These are phyloP conservation scores for Trichonephila clavata DNA, from an alignment of 1,140 invertebrate species.

Conservation along the genomic window DNA sequence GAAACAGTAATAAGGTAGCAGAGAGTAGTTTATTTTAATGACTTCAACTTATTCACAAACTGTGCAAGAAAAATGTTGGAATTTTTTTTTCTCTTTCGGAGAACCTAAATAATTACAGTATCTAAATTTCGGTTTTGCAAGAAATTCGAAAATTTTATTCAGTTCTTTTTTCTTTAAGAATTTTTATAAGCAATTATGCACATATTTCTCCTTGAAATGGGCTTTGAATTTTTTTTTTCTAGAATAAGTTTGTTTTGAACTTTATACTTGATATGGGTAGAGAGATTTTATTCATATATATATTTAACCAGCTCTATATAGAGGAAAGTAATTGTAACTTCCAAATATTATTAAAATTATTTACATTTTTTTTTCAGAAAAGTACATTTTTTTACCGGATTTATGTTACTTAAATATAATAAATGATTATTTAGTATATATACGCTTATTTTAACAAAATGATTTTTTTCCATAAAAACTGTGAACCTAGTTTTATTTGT, in stretches of 20 bases:
- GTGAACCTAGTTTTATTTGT: no score
- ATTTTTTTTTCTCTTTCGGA: background rate
- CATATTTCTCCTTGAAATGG: background rate
- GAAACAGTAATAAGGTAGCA: background rate
- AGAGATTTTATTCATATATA: background rate
- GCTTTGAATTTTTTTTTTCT: background rate
- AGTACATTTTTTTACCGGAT: no score
- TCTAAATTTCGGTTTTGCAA: background rate
- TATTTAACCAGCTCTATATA: no score
- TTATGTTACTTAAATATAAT: no score
- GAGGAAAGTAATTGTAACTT: no score
- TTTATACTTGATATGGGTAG: background rate
- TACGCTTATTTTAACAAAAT: no score
- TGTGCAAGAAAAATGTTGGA: background rate
- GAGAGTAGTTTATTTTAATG: background rate
- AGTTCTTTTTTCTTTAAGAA: background rate
- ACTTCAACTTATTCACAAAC: background rate
- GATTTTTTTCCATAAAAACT: no score
- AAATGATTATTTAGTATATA: no score
- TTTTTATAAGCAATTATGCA: background rate
- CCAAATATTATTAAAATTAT: no score
- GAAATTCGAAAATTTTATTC: background rate
- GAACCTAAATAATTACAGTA: conserved; percentile 19
- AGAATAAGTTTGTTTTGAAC: background rate
- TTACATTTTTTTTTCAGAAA: no score